Evolutionary conservation across 2,113 vertebrate species (phyloP).

Genomic region (Pontoporia blainvillei): DNA sequence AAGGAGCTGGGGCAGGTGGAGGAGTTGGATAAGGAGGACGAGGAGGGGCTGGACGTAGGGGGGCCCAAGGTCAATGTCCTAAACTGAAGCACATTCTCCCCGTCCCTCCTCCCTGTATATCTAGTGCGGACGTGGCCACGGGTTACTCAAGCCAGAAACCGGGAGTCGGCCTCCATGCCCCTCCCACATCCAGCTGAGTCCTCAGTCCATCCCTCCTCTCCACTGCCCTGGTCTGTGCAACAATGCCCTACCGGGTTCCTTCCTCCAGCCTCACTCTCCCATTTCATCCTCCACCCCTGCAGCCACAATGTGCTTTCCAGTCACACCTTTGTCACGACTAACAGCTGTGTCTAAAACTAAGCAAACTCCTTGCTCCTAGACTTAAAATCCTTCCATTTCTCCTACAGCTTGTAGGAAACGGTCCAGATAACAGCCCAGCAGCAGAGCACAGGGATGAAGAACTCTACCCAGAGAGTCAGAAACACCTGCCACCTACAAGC

Average conservation of each 20-base stretch:
- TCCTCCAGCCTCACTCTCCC: neutral
- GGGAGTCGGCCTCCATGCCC: fast-evolving
- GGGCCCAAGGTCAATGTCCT: neutral
- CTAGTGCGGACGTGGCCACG: neutral
- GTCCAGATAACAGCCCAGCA: neutral
- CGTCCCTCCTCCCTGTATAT: neutral
- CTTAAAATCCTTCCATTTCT: neutral
- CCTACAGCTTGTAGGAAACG: fast-evolving
- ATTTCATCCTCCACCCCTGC: neutral
- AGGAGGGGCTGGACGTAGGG: neutral
- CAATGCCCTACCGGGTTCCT: neutral
- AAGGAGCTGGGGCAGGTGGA: fast-evolving
- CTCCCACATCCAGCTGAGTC: neutral
- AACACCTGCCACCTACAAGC: neutral
- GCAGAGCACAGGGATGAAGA: neutral
- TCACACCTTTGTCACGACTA: neutral
- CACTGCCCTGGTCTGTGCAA: no score
- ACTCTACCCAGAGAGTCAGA: neutral
- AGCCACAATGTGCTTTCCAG: neutral
- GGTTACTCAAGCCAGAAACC: neutral
- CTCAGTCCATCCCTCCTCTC: fast-evolving
- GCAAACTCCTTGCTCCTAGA: neutral
- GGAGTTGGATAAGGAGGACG: neutral
- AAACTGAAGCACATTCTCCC: neutral
- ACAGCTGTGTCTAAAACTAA: neutral